Percentiles rank a stretch among this genome's conserved stretches.
Evolutionary conservation across 2,797 vertebrate species (phyloP).

Genomic region (Peromyscus eremicus): DNA sequence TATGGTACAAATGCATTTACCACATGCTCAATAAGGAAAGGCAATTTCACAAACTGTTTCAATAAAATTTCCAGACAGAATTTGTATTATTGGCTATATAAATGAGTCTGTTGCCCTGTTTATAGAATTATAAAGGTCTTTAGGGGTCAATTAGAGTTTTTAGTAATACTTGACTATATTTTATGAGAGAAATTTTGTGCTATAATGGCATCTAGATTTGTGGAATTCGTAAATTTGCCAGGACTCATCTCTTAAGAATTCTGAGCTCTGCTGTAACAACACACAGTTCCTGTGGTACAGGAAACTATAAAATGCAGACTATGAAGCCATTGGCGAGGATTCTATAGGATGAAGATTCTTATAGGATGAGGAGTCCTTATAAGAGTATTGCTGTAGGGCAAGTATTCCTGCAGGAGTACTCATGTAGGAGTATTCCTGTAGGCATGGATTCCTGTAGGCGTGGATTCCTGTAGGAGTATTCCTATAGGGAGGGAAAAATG

Average conservation of each 20-base stretch:
- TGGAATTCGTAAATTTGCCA: slow-evolving; percentile 52
- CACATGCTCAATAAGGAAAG: slow-evolving; percentile 31
- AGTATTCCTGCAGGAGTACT: too few species aligned
- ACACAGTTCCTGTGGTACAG: not conserved
- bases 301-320: slow-evolving; percentile 38
- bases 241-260: slow-evolving; percentile 48
- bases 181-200: slow-evolving; percentile 67
- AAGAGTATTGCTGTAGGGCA: too few species aligned
- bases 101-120: slow-evolving; percentile 66
- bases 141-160: slow-evolving; percentile 56
- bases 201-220: slow-evolving; percentile 58
- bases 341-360: not conserved
- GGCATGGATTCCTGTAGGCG: too few species aligned
- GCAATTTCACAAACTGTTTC: slow-evolving; percentile 58
- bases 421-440: too few species aligned
- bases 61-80: slow-evolving; percentile 74
- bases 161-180: slow-evolving; percentile 32
- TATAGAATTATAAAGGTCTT: slow-evolving; percentile 75
- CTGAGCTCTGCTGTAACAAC: not conserved
- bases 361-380: too few species aligned
- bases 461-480: too few species aligned
- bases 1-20: slow-evolving; percentile 48
- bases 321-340: not conserved
- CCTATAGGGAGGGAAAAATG: slow-evolving; percentile 20
- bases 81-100: slow-evolving; percentile 65